Conservation (phyloP, 2,888 invertebrate genomes). For the Hydroisotoma schaefferi region DNA sequence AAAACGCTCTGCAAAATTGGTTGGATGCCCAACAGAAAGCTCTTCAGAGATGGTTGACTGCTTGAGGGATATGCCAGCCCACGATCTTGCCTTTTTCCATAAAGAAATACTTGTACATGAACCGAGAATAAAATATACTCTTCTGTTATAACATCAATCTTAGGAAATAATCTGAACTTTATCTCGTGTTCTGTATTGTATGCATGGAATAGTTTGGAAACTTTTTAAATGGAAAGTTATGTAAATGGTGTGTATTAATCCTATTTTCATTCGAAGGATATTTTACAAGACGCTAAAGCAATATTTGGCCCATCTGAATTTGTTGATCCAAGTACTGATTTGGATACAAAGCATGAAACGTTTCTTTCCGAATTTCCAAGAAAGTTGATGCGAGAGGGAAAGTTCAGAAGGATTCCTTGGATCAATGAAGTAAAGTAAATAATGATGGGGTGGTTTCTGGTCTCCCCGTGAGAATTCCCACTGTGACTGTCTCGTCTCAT, state of each 20-base stretch:
- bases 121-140: background rate
- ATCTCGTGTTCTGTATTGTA: too few species aligned
- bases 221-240: too few species aligned
- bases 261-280: too few species aligned
- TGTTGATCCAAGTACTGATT: conserved; percentile 8
- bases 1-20: conserved; percentile 17
- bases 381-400: conserved; percentile 16
- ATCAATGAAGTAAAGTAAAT: conserved; percentile 29
- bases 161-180: background rate
- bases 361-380: conserved; percentile 35
- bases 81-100: conserved; percentile 26
- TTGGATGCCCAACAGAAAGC: conserved; percentile 31
- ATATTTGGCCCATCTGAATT: conserved; percentile 32
- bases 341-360: conserved; percentile 8
- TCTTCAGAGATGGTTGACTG: conserved; percentile 28
- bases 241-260: too few species aligned
- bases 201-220: too few species aligned
- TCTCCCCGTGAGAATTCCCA: conserved; percentile 14
- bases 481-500: too few species aligned
- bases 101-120: conserved; percentile 13
- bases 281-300: conserved; percentile 28
- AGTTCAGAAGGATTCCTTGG: conserved; percentile 30
- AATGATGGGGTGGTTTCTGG: conserved; percentile 32
- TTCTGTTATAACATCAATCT: background rate
- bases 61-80: conserved; percentile 14